Conservation (phyloP, 2,888 invertebrate species). For the Choreutis nemorana region DNA sequence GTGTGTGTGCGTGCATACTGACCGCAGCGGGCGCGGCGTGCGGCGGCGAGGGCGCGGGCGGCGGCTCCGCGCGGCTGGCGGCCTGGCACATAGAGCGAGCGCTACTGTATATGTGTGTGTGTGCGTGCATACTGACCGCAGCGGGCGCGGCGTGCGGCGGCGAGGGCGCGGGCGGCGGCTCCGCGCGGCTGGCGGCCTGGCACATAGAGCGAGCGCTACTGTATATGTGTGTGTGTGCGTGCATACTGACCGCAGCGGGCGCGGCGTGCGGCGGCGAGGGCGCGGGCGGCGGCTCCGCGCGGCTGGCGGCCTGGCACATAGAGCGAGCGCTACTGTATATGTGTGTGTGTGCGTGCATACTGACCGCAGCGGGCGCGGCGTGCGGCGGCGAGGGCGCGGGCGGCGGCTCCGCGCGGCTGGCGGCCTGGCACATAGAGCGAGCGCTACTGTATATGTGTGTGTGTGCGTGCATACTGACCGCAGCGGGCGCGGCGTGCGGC, state of each 20-base stretch:
- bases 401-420: too few species aligned
- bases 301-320: too few species aligned
- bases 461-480: not conserved
- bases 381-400: constrained; percentile 4
- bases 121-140: not conserved
- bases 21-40: not conserved
- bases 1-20: not conserved
- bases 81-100: too few species aligned
- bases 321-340: constrained; percentile 1
- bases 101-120: not conserved
- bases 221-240: not conserved
- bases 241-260: not conserved
- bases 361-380: not conserved
- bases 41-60: constrained; percentile 3
- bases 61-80: too few species aligned
- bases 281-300: too few species aligned
- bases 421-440: too few species aligned
- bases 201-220: constrained; percentile 1
- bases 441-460: constrained; percentile 1
- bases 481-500: constrained; percentile 5
- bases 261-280: constrained; percentile 2
- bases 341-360: not conserved
- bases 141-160: constrained; percentile 1
- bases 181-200: too few species aligned
- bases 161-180: too few species aligned